Conservation (phyloP, 2,797 vertebrate species). For the Selene dorsalis region DNA sequence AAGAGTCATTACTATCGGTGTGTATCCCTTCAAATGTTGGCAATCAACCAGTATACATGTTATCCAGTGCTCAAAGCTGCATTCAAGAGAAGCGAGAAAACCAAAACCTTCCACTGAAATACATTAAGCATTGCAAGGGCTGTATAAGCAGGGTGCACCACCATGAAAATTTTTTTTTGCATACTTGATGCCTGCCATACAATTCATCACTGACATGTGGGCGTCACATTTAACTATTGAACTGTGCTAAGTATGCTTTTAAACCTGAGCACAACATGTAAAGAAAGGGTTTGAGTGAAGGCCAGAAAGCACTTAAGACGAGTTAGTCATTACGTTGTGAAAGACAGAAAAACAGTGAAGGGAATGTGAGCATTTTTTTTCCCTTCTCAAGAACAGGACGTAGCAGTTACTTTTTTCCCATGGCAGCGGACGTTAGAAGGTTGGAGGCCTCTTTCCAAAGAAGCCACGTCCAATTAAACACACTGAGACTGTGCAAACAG, state of each 20-base stretch:
- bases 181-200: no score
- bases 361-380: not conserved
- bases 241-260: not conserved
- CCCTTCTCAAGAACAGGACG: no score
- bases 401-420: not conserved
- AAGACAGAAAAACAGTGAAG: not conserved
- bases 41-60: no score
- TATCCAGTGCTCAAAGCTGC: not conserved
- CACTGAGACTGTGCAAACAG: not conserved
- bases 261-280: no score
- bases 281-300: not conserved
- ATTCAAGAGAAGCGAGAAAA: not conserved
- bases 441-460: not conserved
- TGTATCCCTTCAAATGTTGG: no score
- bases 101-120: no score
- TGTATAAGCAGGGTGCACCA: no score
- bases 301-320: not conserved
- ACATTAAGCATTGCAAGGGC: no score
- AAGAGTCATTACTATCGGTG: no score
- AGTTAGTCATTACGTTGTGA: not conserved
- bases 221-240: not conserved
- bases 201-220: not conserved
- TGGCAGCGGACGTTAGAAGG: no score
- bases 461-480: not conserved
- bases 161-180: no score